Evolutionary conservation across 2,888 invertebrate species (phyloP).

Genomic region (Mythimna impura): DNA sequence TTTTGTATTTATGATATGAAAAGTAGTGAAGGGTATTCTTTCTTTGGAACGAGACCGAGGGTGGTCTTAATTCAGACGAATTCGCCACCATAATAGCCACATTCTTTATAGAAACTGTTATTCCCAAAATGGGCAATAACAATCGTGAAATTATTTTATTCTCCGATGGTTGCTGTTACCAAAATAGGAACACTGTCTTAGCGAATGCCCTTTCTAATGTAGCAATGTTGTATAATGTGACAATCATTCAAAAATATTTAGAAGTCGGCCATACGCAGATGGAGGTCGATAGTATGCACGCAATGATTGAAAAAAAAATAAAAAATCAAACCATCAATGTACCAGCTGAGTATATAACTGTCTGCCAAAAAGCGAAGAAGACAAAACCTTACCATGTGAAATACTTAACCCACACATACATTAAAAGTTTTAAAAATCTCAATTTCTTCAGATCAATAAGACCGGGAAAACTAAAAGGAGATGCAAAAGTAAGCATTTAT

Average conservation of each 20-base stretch:
- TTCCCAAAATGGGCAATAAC: constrained; percentile 7
- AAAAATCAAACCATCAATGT: neutral
- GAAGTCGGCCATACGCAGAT: constrained; percentile 1
- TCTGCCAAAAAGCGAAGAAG: constrained; percentile 15
- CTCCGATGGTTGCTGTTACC: constrained; percentile 9
- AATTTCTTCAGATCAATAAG: too few species aligned
- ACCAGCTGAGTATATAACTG: constrained; percentile 4
- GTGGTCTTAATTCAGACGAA: constrained; percentile 19
- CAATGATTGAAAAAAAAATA: neutral
- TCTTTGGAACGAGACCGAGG: constrained; percentile 40
- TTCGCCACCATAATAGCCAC: constrained; percentile 12
- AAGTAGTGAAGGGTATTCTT: constrained; percentile 39
- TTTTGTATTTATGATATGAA: constrained; percentile 36
- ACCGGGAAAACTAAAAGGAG: too few species aligned
- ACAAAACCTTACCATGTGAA: too few species aligned
- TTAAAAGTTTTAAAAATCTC: too few species aligned
- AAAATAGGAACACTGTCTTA: constrained; percentile 7
- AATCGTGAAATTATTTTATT: constrained; percentile 1
- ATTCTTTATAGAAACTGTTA: constrained; percentile 11
- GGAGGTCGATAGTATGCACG: too few species aligned
- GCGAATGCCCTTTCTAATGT: constrained; percentile 2
- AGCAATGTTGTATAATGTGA: neutral
- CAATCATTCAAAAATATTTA: neutral
- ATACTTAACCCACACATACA: too few species aligned
- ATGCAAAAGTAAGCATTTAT: too few species aligned